Conservation (phyloP, 1,140 invertebrate species). For the Eupristina koningsbergeri region DNA sequence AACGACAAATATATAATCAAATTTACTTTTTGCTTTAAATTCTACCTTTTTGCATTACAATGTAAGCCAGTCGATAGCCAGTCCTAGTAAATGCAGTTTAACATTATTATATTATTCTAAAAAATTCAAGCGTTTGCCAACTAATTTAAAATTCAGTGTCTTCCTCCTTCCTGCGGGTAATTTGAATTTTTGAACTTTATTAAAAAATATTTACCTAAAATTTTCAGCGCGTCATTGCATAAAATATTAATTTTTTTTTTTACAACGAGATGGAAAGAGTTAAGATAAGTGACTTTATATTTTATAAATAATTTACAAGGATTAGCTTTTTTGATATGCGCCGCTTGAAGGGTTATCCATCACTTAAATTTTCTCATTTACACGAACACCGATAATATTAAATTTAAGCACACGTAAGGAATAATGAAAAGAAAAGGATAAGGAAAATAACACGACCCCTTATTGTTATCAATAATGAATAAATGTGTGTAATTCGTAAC, state of each 20-base stretch:
- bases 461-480: not conserved
- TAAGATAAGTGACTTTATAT: not conserved
- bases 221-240: not conserved
- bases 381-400: not conserved
- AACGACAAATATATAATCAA: too few relatives aligned
- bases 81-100: too few relatives aligned
- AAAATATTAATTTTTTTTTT: slow-evolving; percentile 18
- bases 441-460: not conserved
- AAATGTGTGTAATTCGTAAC: slow-evolving; percentile 8
- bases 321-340: not conserved
- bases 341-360: not conserved
- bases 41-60: too few relatives aligned
- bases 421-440: not conserved
- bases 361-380: not conserved
- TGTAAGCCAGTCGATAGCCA: too few relatives aligned
- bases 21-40: too few relatives aligned
- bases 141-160: too few relatives aligned
- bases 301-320: slow-evolving; percentile 17
- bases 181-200: not conserved
- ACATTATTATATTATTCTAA: too few relatives aligned
- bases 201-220: not conserved
- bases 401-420: not conserved
- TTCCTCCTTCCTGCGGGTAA: not conserved
- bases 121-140: too few relatives aligned
- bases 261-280: not conserved